Evolutionary conservation across 2,113 vertebrate genomes (phyloP).

Genomic region (Candoia aspera): DNA sequence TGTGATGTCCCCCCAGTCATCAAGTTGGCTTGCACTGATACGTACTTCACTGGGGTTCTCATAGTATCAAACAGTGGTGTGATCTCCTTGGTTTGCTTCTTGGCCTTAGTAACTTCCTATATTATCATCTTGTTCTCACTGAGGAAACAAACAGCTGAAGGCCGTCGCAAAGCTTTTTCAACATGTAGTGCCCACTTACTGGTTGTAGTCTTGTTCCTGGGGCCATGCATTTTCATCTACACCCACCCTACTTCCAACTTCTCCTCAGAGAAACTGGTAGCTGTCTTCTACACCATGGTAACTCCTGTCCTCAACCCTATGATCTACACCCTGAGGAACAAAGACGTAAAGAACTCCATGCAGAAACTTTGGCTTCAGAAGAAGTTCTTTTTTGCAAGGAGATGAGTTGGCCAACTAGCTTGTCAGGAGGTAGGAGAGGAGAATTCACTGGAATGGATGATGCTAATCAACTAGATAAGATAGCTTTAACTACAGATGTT

Average conservation of each 20-base stretch:
- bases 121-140: conserved; percentile 63
- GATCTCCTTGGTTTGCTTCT: conserved; percentile 65
- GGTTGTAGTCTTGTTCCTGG: conserved; percentile 65
- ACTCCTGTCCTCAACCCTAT: conserved; percentile 68
- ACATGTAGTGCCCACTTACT: conserved; percentile 68
- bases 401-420: neutral
- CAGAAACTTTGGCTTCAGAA: conserved; percentile 50
- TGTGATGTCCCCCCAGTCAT: conserved; percentile 68
- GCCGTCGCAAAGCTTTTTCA: conserved; percentile 65
- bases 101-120: conserved; percentile 64
- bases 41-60: conserved; percentile 57
- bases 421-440: neutral
- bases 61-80: conserved; percentile 66
- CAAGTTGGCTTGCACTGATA: conserved; percentile 67
- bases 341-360: conserved; percentile 65
- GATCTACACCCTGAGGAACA: conserved; percentile 68
- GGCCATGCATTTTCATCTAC: conserved; percentile 65
- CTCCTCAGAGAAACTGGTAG: conserved; percentile 61
- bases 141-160: conserved; percentile 54
- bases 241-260: conserved; percentile 56
- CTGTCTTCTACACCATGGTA: conserved; percentile 66
- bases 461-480: too few relatives aligned
- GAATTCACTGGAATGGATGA: too few relatives aligned
- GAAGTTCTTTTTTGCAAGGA: conserved; percentile 28
- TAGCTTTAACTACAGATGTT: too few relatives aligned